Evolutionary conservation across 2,888 invertebrate genomes (phyloP).

Genomic region (Drosophila maculinotata): DNA sequence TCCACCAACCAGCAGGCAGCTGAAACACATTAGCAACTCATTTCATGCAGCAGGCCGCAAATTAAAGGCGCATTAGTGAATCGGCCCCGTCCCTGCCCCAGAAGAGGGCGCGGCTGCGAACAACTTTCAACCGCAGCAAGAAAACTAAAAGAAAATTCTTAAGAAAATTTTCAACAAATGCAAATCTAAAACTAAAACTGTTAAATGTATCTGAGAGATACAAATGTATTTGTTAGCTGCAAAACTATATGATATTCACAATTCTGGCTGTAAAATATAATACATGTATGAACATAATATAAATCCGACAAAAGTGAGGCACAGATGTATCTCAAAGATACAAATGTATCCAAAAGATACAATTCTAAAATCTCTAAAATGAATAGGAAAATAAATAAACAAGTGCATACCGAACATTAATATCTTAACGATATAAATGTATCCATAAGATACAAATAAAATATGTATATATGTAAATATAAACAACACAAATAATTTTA

Average conservation of each 20-base stretch:
- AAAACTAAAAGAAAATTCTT: conserved; percentile 48
- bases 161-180: conserved; percentile 30
- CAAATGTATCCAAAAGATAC: conserved; percentile 5
- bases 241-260: too few species aligned
- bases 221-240: too few species aligned
- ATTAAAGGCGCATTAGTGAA: conserved; percentile 74
- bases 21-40: conserved; percentile 77
- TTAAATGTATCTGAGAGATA: conserved; percentile 25
- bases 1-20: conserved; percentile 28
- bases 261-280: too few species aligned
- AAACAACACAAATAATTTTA: background rate
- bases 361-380: background rate
- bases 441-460: conserved; percentile 2
- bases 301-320: background rate
- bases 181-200: background rate
- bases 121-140: conserved; percentile 26
- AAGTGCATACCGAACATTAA: too few species aligned
- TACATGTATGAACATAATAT: too few species aligned
- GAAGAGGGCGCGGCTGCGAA: conserved; percentile 25
- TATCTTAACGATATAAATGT: background rate
- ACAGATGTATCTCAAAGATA: conserved; percentile 10
- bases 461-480: too few species aligned
- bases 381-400: background rate
- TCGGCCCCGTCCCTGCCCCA: background rate
- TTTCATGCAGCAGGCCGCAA: conserved; percentile 74